phyloP scores from a whole-genome alignment of 2,797 vertebrate genomes.

The Anniella stebbinsi region DNA sequence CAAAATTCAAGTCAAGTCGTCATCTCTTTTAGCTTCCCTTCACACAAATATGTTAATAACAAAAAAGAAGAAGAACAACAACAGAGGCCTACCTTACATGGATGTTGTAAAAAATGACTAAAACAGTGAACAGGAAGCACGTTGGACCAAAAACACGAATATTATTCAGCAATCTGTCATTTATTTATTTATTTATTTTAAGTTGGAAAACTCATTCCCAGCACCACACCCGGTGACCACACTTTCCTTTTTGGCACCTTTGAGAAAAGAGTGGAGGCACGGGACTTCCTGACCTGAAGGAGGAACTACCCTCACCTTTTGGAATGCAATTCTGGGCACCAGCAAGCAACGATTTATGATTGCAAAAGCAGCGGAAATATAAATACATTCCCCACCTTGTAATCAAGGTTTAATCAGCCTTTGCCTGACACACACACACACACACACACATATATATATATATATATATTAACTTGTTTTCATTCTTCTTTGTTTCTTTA shows the following conservation, averaged over 20 bases:
- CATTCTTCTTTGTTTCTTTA: constrained; percentile 33
- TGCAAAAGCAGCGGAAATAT: constrained; percentile 29
- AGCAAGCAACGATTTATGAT: neutral
- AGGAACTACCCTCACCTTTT: constrained; percentile 3
- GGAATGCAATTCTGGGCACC: neutral
- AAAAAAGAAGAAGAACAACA: neutral
- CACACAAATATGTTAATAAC: neutral
- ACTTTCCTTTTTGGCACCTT: neutral
- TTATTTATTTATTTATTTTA: neutral
- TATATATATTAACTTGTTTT: constrained; percentile 25
- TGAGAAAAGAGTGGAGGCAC: too few species aligned
- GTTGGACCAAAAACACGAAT: neutral
- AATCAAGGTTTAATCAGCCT: constrained; percentile 48
- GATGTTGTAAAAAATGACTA: neutral
- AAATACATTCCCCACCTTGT: constrained; percentile 27
- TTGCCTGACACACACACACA: too few species aligned
- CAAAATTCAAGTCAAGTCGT: neutral
- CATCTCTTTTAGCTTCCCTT: too few species aligned
- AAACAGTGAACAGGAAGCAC: neutral
- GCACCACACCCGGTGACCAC: neutral
- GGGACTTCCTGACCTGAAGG: constrained; percentile 14
- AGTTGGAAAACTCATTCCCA: neutral
- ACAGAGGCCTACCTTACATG: neutral
- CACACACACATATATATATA: too few species aligned
- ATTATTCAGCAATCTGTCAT: too few species aligned